A percentile compares a stretch with the other conserved stretches of the same genome.
phyloP scores from a whole-genome alignment of 2,888 invertebrate species.

The Platypus cylindrus region DNA sequence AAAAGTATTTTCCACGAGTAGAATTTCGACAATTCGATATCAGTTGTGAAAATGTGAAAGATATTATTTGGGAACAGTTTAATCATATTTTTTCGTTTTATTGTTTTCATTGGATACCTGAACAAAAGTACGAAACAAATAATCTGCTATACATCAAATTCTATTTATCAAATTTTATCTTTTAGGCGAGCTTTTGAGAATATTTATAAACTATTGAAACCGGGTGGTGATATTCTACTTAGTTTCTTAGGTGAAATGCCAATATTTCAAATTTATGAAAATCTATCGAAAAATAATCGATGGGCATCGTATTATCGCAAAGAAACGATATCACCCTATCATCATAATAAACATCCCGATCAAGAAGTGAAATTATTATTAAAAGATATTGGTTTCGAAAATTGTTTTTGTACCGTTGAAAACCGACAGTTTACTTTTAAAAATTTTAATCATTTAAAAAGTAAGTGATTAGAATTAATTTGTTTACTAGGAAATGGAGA shows the following conservation, averaged over 20 bases:
- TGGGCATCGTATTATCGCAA: constrained; percentile 54
- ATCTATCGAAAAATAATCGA: constrained; percentile 39
- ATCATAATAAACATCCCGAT: constrained; percentile 46
- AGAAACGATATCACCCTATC: constrained; percentile 57
- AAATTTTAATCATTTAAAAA: constrained; percentile 43
- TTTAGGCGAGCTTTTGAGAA: constrained; percentile 49
- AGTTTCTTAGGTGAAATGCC: constrained; percentile 57
- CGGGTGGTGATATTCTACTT: constrained; percentile 55
- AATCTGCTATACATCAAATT: no score
- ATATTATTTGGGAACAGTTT: constrained; percentile 35
- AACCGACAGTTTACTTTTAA: constrained; percentile 46
- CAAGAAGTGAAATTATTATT: constrained; percentile 41
- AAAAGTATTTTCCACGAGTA: constrained; percentile 32
- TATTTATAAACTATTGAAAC: constrained; percentile 50
- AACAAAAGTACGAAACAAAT: constrained; percentile 55
- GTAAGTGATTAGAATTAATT: constrained; percentile 34
- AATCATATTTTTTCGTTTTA: constrained; percentile 66
- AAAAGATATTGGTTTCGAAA: constrained; percentile 46
- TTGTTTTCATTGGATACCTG: constrained; percentile 66
- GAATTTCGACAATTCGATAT: constrained; percentile 48
- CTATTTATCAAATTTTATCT: constrained; percentile 14
- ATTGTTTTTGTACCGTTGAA: constrained; percentile 44
- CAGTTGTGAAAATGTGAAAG: constrained; percentile 37
- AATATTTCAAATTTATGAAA: constrained; percentile 54
- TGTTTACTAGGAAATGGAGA: no score